These are phyloP conservation scores for Apostichopus californicus DNA, from an alignment of 35 echinoderm and acorn worm genomes.

Conservation along the genomic window DNA sequence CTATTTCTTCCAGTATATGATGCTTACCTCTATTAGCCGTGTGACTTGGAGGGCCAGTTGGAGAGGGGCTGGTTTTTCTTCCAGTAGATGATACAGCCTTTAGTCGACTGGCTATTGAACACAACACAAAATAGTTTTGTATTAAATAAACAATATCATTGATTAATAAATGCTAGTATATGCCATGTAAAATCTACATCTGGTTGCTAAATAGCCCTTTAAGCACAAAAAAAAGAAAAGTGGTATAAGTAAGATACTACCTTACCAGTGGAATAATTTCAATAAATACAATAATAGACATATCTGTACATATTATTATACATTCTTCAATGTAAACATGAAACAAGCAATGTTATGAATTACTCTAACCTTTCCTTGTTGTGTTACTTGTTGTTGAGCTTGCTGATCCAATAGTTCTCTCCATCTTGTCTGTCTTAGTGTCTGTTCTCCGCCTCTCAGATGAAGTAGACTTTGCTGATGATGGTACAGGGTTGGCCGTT, in stretches of 20 bases:
- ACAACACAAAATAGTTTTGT: background rate
- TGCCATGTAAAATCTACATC: no score
- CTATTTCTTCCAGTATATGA: background rate
- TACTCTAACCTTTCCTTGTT: slow-evolving; percentile 54
- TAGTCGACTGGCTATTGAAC: slow-evolving; percentile 10
- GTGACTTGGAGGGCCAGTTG: slow-evolving; percentile 55
- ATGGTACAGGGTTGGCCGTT: slow-evolving; percentile 36
- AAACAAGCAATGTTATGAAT: background rate
- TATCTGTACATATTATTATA: no score
- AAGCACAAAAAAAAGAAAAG: no score
- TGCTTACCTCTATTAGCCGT: slow-evolving; percentile 66
- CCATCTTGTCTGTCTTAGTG: slow-evolving; percentile 42
- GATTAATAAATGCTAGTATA: no score
- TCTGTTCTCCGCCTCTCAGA: slow-evolving; percentile 67
- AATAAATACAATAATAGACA: no score
- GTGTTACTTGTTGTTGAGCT: slow-evolving; percentile 44
- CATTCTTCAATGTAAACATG: no score
- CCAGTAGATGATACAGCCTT: slow-evolving; percentile 26
- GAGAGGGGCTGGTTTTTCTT: slow-evolving; percentile 14
- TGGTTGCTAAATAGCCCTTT: no score
- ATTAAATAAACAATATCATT: no score
- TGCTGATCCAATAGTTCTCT: slow-evolving; percentile 17
- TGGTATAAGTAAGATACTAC: no score
- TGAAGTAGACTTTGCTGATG: slow-evolving; percentile 50
- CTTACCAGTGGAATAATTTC: no score